Base-by-base conservation (phyloP, 2,888 invertebrate genomes). In the Oscheius myriophilus region DNA sequence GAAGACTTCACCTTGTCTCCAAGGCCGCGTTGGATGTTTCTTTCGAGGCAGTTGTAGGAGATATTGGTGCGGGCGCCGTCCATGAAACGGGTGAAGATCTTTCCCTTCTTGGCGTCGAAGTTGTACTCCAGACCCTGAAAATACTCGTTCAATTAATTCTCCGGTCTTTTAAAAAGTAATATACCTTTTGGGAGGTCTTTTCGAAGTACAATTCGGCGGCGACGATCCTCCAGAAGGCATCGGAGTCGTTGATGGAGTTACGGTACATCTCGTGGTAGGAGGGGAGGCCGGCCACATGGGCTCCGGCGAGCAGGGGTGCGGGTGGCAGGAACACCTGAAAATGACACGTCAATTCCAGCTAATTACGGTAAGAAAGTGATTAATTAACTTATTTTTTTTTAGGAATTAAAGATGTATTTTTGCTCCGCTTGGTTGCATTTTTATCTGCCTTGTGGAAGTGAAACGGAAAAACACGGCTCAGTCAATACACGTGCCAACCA, bases 181-280 rank as follows among this genome's bases (percentile, higher is more conserved):
- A 21, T 25, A 63, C 63, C 53, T 69, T 69, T 26, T 18, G 21
- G 26, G 58, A 54, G 39, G 41, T 65, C 58, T 66, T 67, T 87
- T 94, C 93, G 93, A 96, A 98, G 87, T 94, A 91, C 87, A 97
- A 95, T 87, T 95, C 92, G 81, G 92, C 91, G n/a, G 93, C 92
- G 78, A 96, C 92, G 82, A 93, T 92, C 33, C 91, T 91, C 98
- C 97, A 98, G 88, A 98, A 98, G 68, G 90, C 91, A 79, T 92
- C 92, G 0, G 97, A 95, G 85, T 93, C 91, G 63, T 93, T 92
- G 73, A 97, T 89, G 0, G 96, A 96, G 85, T 91, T 90, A 11
- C 75, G 72, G 75, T 85, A 85, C 58, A 82, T 69, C 42, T 84
- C 82, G 63, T 81, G 84, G 67, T 84, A 84, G 41, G 75, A 75